Percentiles rank a stretch among this genome's conserved stretches.
phyloP scores from a whole-genome alignment of 2,797 vertebrate genomes.

The Otolemur crassicaudatus region DNA sequence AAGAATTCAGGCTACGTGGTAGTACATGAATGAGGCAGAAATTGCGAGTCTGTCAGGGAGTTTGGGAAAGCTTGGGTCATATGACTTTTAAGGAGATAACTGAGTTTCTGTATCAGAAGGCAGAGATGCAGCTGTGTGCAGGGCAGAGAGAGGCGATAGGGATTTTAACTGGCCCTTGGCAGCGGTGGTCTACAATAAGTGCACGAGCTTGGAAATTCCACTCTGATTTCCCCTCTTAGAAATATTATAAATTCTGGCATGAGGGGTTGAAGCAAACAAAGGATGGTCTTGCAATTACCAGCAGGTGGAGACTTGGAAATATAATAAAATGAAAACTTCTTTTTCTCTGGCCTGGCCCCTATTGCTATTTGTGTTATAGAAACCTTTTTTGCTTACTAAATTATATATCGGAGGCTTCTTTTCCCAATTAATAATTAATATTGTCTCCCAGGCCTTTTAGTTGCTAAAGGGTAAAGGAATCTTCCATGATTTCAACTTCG shows the following conservation, averaged over 20 bases:
- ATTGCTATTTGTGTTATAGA: background rate
- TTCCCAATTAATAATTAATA: constrained; percentile 45
- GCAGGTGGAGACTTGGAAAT: background rate
- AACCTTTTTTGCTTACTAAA: background rate
- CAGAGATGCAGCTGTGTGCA: background rate
- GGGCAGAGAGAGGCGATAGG: background rate
- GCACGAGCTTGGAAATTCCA: background rate
- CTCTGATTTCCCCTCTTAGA: background rate
- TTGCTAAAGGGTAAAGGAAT: background rate
- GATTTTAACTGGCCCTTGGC: background rate
- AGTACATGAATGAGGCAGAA: background rate
- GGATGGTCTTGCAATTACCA: background rate
- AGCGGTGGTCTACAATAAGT: background rate
- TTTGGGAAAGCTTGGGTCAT: background rate
- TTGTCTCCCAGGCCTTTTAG: background rate
- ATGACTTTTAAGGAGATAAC: background rate
- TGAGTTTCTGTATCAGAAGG: background rate
- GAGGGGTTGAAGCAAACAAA: background rate
- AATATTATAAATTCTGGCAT: background rate
- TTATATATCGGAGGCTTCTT: background rate
- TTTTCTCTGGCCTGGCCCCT: rapidly evolving
- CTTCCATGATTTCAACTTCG: background rate
- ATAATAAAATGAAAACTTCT: background rate
- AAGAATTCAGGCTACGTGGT: background rate
- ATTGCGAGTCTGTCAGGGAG: no score